Evolutionary conservation across 92 coral and sea anemone species (phyloP).

Genomic region (Anthopleura xanthogrammica): DNA sequence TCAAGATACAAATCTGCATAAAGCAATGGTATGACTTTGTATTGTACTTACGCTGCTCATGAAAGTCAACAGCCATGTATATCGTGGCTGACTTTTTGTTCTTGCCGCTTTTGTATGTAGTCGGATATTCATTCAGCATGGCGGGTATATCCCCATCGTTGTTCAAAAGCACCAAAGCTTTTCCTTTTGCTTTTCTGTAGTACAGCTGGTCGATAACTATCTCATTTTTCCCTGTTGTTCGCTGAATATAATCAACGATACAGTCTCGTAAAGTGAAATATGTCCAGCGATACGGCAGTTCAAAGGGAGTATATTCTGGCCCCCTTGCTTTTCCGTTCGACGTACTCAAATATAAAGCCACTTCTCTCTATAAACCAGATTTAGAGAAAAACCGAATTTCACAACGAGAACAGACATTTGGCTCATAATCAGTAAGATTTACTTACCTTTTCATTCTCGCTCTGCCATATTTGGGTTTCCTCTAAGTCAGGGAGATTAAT

Average conservation of each 20-base stretch:
- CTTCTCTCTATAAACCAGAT: slow-evolving; percentile 29
- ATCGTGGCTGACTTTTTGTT: slow-evolving; percentile 25
- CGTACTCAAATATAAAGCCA: slow-evolving; percentile 31
- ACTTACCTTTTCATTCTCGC: slow-evolving; percentile 27
- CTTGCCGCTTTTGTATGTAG: slow-evolving; percentile 19
- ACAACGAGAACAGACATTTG: not conserved
- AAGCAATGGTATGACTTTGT: not conserved
- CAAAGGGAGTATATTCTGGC: slow-evolving; percentile 37
- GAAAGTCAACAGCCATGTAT: slow-evolving; percentile 38
- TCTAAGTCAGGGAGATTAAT: slow-evolving; percentile 11
- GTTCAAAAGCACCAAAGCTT: slow-evolving; percentile 39
- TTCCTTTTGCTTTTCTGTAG: slow-evolving; percentile 39
- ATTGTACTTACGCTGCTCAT: slow-evolving; percentile 35
- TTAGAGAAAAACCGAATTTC: not conserved
- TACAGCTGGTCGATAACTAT: no score
- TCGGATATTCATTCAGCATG: slow-evolving; percentile 32
- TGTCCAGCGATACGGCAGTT: slow-evolving; percentile 38
- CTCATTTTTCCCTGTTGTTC: no score
- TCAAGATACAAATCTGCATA: not conserved
- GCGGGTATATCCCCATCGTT: slow-evolving; percentile 40
- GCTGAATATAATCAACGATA: slow-evolving; percentile 33
- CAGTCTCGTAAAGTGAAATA: slow-evolving; percentile 19
- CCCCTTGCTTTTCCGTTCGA: slow-evolving; percentile 38
- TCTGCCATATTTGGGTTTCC: slow-evolving; percentile 24
- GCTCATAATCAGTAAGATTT: not conserved